These are phyloP conservation scores for Ephestia elutella DNA, from an alignment of 1,140 invertebrate genomes.

Conservation along the genomic window DNA sequence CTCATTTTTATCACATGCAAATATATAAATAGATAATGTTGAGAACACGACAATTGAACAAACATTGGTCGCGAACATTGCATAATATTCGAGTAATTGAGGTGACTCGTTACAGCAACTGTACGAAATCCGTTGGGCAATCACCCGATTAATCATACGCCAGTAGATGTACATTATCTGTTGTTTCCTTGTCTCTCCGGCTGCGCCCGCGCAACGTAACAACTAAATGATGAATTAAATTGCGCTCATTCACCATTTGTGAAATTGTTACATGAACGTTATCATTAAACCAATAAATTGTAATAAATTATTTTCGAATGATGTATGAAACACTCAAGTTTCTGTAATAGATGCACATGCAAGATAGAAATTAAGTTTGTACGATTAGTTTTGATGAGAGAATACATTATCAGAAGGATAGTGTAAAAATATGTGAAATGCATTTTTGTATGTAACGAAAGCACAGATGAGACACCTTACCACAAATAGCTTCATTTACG, in stretches of 20 bases:
- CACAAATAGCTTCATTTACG: too few species aligned
- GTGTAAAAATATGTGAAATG: too few species aligned
- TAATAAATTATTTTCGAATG: background rate
- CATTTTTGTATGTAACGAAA: too few species aligned
- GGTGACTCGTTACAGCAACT: conserved; percentile 16
- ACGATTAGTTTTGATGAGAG: background rate
- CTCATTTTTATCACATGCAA: too few species aligned
- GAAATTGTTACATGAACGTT: background rate
- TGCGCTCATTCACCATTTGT: background rate
- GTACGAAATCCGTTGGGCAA: conserved; percentile 24
- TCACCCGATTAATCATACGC: conserved; percentile 27
- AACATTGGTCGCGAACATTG: conserved; percentile 17
- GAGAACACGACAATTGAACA: conserved; percentile 7
- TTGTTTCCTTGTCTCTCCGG: conserved; percentile 3
- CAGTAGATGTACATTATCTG: conserved; percentile 10
- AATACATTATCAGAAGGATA: too few species aligned
- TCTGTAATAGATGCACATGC: background rate
- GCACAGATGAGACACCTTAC: too few species aligned
- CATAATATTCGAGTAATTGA: conserved; percentile 27
- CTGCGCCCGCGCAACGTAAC: background rate
- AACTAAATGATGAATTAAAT: conserved; percentile 5
- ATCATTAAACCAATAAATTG: background rate
- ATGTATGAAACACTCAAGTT: background rate
- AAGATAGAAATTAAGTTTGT: background rate
- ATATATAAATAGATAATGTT: background rate